phyloP scores from a whole-genome alignment of 2,797 vertebrate genomes.

The Sebastes diploproa region DNA sequence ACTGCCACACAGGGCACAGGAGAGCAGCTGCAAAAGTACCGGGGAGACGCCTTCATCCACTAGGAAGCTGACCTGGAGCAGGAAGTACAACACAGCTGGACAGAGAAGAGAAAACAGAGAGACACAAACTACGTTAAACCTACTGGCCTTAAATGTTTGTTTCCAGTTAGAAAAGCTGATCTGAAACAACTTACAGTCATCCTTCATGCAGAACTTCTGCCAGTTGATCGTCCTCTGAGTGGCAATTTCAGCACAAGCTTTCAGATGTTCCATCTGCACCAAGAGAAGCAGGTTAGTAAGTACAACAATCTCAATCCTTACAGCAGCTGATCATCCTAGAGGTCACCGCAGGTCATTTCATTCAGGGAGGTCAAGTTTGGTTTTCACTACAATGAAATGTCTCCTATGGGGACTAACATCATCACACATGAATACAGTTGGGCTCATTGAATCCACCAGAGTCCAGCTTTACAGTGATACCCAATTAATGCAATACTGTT shows the following conservation, averaged over 20 bases:
- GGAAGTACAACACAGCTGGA: slow-evolving; percentile 95
- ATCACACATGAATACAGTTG: too few species aligned
- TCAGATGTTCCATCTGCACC: slow-evolving; percentile 95
- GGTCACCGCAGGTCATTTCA: too few species aligned
- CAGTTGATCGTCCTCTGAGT: slow-evolving; percentile 97
- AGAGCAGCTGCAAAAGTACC: slow-evolving; percentile 94
- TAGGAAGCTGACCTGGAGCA: slow-evolving; percentile 98
- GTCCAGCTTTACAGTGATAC: too few species aligned
- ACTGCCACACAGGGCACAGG: slow-evolving; percentile 97
- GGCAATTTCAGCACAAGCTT: slow-evolving; percentile 98
- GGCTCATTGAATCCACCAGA: accelerated
- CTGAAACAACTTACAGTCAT: slow-evolving; percentile 90
- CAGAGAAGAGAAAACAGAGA: slow-evolving; percentile 19
- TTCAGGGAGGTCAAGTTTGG: too few species aligned
- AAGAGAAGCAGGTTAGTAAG: slow-evolving; percentile 6
- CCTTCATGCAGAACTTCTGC: slow-evolving; percentile 99
- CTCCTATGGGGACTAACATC: too few species aligned
- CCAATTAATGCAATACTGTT: too few species aligned
- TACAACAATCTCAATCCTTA: too few species aligned
- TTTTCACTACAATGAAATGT: too few species aligned
- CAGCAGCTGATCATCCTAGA: too few species aligned
- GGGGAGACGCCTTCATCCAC: slow-evolving; percentile 97
- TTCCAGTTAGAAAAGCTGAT: neutral
- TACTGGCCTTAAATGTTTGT: neutral
- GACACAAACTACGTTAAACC: neutral